Base-by-base conservation (phyloP, 2,888 invertebrate genomes). In the Fragum sueziense region DNA sequence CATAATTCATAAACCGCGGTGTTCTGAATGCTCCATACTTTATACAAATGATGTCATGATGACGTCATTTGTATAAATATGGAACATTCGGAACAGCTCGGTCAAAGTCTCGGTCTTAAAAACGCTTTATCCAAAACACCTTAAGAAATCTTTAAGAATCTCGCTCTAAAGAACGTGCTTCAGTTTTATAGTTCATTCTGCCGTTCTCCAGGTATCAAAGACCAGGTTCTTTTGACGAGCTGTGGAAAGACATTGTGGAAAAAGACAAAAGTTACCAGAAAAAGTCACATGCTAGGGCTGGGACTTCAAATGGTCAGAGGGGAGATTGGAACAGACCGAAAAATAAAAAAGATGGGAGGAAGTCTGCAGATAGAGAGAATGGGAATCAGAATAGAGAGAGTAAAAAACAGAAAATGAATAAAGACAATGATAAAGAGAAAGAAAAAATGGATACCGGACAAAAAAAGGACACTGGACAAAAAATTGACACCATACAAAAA, bases 151-250 rank as follows among this genome's bases (percentile, higher is more conserved):
- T n/a, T n/a, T n/a, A n/a, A n/a, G n/a, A n/a, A n/a, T n/a, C n/a
- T n/a, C n/a, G n/a, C n/a, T n/a, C n/a, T n/a, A n/a, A n/a, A n/a
- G n/a, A n/a, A n/a, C n/a, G n/a, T n/a, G n/a, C n/a, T n/a, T n/a
- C n/a, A n/a, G n/a, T n/a, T n/a, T n/a, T n/a, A n/a, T n/a, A n/a
- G n/a, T n/a, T n/a, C n/a, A n/a, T n/a, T 31, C 31, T 47, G 3
- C n/a, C 20, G n/a, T 47, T 33, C 29, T 47, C 25, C 72, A 87
- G 87, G 3, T 87, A 87, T 41, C 87, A 87, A 54, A 75, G 84
- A 54, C 85, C 87, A 14, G 86, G 85, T 1, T 80, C 79, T 9
- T 81, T 83, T 67, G 84, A 85, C 67, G 80, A 79, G n/a, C 82
- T 85, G 47, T 86, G 85, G 87, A 85, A 82, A 72, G 80, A 80